Evolutionary conservation across 2,113 vertebrate genomes (phyloP), one percentile per base, ranked within the genome.

Genomic region (Motacilla alba): DNA sequence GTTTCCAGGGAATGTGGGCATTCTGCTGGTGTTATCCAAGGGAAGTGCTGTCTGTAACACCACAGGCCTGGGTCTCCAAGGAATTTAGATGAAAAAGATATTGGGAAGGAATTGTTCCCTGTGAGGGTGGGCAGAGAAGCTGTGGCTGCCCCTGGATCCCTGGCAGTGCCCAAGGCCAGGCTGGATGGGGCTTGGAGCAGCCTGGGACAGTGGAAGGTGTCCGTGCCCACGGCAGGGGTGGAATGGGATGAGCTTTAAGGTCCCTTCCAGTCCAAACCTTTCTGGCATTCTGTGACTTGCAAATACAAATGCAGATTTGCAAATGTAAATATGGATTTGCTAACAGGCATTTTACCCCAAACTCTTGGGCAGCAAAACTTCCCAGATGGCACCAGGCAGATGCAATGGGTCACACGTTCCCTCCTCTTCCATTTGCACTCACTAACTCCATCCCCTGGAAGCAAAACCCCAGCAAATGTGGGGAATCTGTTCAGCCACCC

Each of bases 121-220:
- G 46, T 0, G 15, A 60, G 39, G 53, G 20, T 53, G 53, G 10
- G 3, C 0, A 73, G 53, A 64, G 56, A 0, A 72, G 58, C 35
- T 72, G 58, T 12, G 58, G 75, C 49, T 88, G 67, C 31, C 1
- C 28, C 69, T 55, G 30, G 19, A 58, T 43, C 35, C 43, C 50
- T 80, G 67, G 41, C 0, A 64, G 26, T 26, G 31, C 0, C 50
- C 59, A 31, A 37, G 35, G 43, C 13, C 14, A 33, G 43, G 35
- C 0, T 58, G 62, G 62, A 21, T 0, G 1, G 27, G 4, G 11
- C 9, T 64, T 6, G 58, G 67, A 64, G 26, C 50, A 27, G 0
- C 14, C 50, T 49, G 50, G 58, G 11, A 7, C 1, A 33, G 31
- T 9, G 58, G 21, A 0, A 73, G 21, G 31, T 28, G 59, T 13